Evolutionary conservation across 2,113 vertebrate species (phyloP).

Genomic region (Myodes glareolus): DNA sequence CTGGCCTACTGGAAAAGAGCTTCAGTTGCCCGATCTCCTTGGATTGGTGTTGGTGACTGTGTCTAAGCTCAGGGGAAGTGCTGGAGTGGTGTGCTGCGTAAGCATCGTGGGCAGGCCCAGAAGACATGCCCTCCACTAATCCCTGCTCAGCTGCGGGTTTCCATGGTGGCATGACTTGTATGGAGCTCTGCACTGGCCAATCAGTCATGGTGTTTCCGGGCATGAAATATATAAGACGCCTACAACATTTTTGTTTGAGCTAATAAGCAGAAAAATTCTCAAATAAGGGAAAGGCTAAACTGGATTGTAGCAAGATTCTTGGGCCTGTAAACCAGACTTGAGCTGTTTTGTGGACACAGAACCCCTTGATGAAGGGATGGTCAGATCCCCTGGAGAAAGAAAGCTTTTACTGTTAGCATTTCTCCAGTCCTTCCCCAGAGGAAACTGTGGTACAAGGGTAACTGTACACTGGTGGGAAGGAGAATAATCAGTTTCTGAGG

Average conservation of each 20-base stretch:
- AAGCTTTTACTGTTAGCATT: neutral
- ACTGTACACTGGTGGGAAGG: neutral
- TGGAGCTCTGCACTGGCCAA: neutral
- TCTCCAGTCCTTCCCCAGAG: neutral
- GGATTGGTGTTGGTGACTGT: neutral
- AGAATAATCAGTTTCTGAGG: neutral
- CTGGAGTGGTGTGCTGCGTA: neutral
- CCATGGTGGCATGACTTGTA: neutral
- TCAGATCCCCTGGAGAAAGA: neutral
- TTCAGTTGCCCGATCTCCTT: neutral
- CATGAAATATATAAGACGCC: neutral
- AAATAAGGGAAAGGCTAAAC: neutral
- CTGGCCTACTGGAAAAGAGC: neutral
- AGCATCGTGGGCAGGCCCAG: neutral
- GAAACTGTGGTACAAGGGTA: neutral
- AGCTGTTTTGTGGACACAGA: neutral
- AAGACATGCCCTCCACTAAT: neutral
- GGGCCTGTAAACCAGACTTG: neutral
- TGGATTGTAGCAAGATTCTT: neutral
- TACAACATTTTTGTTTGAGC: neutral
- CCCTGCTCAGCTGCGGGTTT: neutral
- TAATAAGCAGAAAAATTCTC: neutral
- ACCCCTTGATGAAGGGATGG: neutral
- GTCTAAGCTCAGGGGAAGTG: neutral
- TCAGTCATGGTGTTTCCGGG: neutral